Evolutionary conservation across 2,888 invertebrate genomes (phyloP), one percentile per base, ranked within the genome.

Genomic region (Synergus itoensis): DNA sequence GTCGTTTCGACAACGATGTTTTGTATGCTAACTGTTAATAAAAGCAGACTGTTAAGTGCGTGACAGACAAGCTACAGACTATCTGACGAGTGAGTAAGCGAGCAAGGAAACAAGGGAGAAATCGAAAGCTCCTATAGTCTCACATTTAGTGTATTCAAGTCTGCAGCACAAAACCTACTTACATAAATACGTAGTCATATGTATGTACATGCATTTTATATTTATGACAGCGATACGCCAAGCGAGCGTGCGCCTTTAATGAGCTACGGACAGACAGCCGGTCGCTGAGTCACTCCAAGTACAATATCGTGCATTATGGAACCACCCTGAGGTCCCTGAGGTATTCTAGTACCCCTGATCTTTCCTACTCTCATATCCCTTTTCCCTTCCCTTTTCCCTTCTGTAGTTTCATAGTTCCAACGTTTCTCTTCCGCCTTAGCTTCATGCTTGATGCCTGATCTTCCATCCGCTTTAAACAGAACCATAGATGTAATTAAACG

Each of bases 231-330:
- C 79, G 69, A 77, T 82, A 80, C 83, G 79, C 79, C 81, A 80
- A 78, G 81, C 80, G 77, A 82, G 77, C 77, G 86, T 87, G 88
- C 83, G 80, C 83, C 79, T 81, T 86, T 89, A 88, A 89, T 87
- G 87, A 89, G 86, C 83, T 82, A 86, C 82, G 84, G 81, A 85
- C 85, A 83, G 85, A 87, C 89, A 89, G 87, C 85, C 86, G 87
- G 87, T 83, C 83, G 87, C 86, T 89, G 90, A 90, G 86, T 90
- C 90, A 90, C 86, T 85, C 79, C 77, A 64, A 82, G 79, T 4
- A 80, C 81, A 82, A 78, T 81, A 64, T 84, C 84, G 81, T 84
- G 82, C 82, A 82, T 84, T 82, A 84, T 87, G 82, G 80, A 85
- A 83, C 81, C 81, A 83, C 84, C 80, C 84, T 82, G 78, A 73